A percentile compares a stretch with the other conserved stretches of the same genome.
These are phyloP conservation scores for Pristionchus fissidentatus DNA, from an alignment of 2,888 invertebrate genomes.

Conservation along the genomic window DNA sequence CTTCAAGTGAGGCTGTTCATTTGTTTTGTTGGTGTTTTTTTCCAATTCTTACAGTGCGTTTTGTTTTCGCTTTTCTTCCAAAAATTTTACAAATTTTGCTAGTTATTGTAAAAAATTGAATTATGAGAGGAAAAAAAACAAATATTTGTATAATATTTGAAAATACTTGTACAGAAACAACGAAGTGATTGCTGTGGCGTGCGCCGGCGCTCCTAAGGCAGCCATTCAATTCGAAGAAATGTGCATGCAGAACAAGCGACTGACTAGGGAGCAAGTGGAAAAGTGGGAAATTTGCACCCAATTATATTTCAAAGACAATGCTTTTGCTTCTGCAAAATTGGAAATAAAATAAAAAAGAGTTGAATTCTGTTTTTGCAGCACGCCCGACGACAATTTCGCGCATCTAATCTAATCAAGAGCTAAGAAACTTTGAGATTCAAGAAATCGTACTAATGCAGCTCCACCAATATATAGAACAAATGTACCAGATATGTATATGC, in stretches of 20 bases:
- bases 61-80: no score
- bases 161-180: conserved; percentile 20
- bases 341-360: not conserved
- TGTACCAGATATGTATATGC: no score
- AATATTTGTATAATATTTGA: no score
- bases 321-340: no score
- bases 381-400: not conserved
- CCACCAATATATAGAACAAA: no score
- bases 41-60: not conserved
- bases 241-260: not conserved
- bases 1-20: conserved; percentile 5
- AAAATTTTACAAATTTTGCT: no score
- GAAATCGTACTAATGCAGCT: no score
- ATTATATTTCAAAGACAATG: no score
- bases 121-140: not conserved
- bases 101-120: no score
- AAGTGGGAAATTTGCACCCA: conserved; percentile 31
- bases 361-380: not conserved
- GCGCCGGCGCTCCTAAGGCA: not conserved
- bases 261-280: conserved; percentile 43
- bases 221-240: conserved; percentile 44
- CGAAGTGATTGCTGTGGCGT: conserved; percentile 26
- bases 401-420: no score
- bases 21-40: not conserved
- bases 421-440: no score